Base-by-base conservation (phyloP, 2,888 invertebrate genomes). In the Carcina quercana region DNA sequence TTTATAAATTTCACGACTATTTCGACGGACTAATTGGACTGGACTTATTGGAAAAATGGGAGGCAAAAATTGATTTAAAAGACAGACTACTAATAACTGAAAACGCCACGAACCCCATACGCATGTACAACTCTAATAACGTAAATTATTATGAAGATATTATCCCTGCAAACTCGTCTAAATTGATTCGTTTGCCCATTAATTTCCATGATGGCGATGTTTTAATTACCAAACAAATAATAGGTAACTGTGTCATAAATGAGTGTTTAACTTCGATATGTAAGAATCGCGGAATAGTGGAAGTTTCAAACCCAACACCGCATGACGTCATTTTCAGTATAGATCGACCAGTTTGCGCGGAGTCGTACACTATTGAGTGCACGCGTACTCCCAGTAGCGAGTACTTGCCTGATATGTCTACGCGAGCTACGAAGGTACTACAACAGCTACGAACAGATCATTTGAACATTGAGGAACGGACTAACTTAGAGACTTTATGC, bases 91-190 rank as follows among this genome's bases (percentile, higher is more conserved):
- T 42, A 11, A 15, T 22, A 2, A 46, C 39, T 3, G 21, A 28
- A 2, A 17, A 30, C 20, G 17, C 37, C 2, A 15, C 13, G 6
- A 46, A 40, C 13, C 34, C 34, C 5, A 39, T 45, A 3, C 8
- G 7, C 13, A 40, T 45, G 40, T 45, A 43, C 19, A 28, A 46
- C 13, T 45, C 47, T 2, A 28, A 41, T n/a, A 47, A 50, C 14
- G 25, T 31, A 11, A 47, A 46, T 33, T 28, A 43, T 7, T 50
- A 41, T 25, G 50, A 50, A 15, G 41, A 43, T 8, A 41, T 45
- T 13, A 45, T 47, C 13, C 42, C 42, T 1, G 43, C 43, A 1
- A 5, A 34, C 15, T 32, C 38, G 2, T 40, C 45, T 8, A 46
- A 41, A 28, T 32, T 44, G 27, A 25, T 46, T 5, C 35, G 25